Evolutionary conservation across 1,140 invertebrate species (phyloP).

Genomic region (Paraescarpia echinospica): DNA sequence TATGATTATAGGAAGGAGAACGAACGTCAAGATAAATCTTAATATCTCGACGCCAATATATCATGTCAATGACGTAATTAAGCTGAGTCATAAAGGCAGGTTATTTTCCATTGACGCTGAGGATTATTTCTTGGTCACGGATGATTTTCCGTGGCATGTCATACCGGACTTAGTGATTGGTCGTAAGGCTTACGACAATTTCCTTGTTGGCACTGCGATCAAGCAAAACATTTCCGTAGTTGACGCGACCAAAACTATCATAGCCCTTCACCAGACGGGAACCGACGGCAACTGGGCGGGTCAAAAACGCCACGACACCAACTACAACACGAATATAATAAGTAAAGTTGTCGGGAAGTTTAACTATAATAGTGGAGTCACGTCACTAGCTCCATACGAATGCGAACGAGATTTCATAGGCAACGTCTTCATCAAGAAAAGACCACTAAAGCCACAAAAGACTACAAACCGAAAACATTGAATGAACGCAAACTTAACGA

Average conservation of each 20-base stretch:
- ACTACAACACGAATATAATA: no score
- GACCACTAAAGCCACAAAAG: no score
- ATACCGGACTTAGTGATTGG: slow-evolving; percentile 24
- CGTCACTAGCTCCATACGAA: no score
- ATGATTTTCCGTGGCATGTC: slow-evolving; percentile 19
- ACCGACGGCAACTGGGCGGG: slow-evolving; percentile 12
- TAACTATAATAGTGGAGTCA: no score
- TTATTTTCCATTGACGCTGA: slow-evolving; percentile 1
- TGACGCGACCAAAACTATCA: slow-evolving; percentile 21
- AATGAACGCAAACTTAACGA: no score
- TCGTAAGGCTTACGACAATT: slow-evolving; percentile 22
- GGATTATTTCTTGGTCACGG: slow-evolving; percentile 27
- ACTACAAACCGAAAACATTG: no score
- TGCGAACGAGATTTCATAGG: no score
- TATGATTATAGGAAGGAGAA: slow-evolving; percentile 14
- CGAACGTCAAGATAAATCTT: not conserved
- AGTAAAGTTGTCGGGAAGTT: no score
- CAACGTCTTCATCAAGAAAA: no score
- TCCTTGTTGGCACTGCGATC: slow-evolving; percentile 12
- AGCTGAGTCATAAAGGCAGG: not conserved
- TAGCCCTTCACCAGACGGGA: slow-evolving; percentile 20
- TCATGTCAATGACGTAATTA: not conserved
- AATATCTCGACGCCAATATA: not conserved
- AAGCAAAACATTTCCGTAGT: not conserved
- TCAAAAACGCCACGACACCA: not conserved